A percentile compares a stretch with the other conserved stretches of the same genome.
These are phyloP conservation scores for Laspeyria flexula DNA, from an alignment of 2,888 invertebrate species.

Conservation along the genomic window DNA sequence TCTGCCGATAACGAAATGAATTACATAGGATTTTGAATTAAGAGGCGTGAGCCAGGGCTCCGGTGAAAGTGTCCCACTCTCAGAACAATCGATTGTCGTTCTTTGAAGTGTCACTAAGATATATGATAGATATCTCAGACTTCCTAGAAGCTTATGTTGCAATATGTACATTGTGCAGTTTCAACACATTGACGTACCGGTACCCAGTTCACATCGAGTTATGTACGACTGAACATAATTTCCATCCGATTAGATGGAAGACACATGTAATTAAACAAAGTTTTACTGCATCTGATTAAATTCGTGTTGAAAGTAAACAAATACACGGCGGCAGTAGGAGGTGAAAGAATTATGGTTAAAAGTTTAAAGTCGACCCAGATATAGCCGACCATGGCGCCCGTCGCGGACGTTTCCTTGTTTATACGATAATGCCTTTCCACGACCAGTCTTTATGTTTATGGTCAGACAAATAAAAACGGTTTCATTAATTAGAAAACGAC, in stretches of 20 bases:
- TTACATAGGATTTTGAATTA: conserved; percentile 71
- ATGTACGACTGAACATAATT: conserved; percentile 6
- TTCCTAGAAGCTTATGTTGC: conserved; percentile 62
- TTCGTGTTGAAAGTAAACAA: conserved; percentile 51
- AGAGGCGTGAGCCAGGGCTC: conserved; percentile 65
- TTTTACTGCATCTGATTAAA: conserved; percentile 35
- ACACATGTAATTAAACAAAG: conserved; percentile 28
- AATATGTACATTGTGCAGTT: conserved; percentile 54
- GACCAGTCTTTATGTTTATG: conserved; percentile 35
- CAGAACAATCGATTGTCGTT: conserved; percentile 75
- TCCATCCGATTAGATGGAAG: conserved; percentile 13
- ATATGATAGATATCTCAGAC: conserved; percentile 68
- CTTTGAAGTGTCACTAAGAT: conserved; percentile 76
- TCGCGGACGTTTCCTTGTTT: conserved; percentile 64
- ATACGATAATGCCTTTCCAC: conserved; percentile 49
- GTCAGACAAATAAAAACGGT: conserved; percentile 42
- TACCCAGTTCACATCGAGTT: conserved; percentile 18
- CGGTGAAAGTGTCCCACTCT: conserved; percentile 79
- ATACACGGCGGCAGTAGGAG: conserved; percentile 53
- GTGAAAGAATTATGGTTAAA: conserved; percentile 70
- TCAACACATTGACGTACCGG: conserved; percentile 40
- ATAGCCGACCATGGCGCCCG: conserved; percentile 53
- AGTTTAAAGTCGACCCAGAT: conserved; percentile 70
- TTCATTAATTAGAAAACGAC: conserved; percentile 29
- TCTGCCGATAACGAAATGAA: conserved; percentile 67